Evolutionary conservation across 2,113 vertebrate genomes (phyloP).

Genomic region (Diphyllodes magnificus): DNA sequence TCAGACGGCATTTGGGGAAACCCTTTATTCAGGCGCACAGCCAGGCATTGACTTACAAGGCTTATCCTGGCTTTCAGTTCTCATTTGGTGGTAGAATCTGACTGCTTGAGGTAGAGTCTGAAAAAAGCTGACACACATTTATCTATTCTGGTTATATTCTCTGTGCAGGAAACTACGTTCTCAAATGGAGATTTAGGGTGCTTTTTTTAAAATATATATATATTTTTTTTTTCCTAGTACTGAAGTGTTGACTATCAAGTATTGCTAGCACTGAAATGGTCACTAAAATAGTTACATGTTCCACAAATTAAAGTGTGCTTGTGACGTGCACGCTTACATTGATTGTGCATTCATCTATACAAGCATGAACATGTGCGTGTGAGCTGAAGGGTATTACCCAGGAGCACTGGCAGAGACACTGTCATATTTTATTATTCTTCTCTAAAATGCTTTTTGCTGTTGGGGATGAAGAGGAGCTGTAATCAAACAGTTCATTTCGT

Average conservation of each 20-base stretch:
- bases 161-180: not conserved
- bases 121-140: not conserved
- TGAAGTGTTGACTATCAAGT: not conserved
- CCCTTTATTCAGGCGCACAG: not conserved
- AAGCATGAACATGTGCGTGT: not conserved
- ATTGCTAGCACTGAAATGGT: not conserved
- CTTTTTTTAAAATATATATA: too few relatives aligned
- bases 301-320: not conserved
- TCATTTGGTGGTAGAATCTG: not conserved
- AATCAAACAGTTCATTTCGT: not conserved
- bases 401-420: not conserved
- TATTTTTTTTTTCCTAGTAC: not conserved
- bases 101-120: not conserved
- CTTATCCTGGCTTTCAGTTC: not conserved
- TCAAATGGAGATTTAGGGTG: not conserved
- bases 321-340: not conserved
- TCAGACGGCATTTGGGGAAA: not conserved
- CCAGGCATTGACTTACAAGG: not conserved
- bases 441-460: not conserved
- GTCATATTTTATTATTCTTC: not conserved
- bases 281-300: not conserved
- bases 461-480: not conserved
- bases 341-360: not conserved
- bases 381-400: not conserved
- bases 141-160: not conserved